Percentiles rank a stretch among this genome's conserved stretches.
Conservation (phyloP, 2,888 invertebrate species). For the Polymixis lichenea region DNA sequence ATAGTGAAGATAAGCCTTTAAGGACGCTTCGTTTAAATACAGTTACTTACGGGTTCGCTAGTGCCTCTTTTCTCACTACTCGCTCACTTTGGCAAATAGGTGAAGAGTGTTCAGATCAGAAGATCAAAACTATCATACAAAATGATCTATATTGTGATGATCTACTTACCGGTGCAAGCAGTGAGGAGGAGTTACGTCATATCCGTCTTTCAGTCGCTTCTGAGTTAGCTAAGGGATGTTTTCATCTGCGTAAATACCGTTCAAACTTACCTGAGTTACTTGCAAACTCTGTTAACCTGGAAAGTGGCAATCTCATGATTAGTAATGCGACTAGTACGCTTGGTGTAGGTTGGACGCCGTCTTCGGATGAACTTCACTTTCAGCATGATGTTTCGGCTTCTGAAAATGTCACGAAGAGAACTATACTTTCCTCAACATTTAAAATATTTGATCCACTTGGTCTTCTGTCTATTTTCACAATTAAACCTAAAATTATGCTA, state of each 20-base stretch:
- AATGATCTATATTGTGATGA: conserved; percentile 7
- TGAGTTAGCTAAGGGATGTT: too few species aligned
- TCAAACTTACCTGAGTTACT: not conserved
- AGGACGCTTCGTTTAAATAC: not conserved
- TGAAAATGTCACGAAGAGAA: too few species aligned
- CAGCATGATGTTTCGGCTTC: too few species aligned
- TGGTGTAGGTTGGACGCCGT: too few species aligned
- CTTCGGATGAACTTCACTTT: too few species aligned
- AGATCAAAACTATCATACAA: not conserved
- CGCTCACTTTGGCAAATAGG: conserved; percentile 12
- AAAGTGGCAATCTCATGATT: too few species aligned
- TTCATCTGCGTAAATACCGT: not conserved
- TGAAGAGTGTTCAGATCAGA: conserved; percentile 7
- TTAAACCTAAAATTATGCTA: too few species aligned
- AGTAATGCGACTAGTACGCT: too few species aligned
- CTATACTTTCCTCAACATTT: too few species aligned
- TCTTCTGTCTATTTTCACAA: too few species aligned
- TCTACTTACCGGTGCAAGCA: not conserved
- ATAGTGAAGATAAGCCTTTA: conserved; percentile 13
- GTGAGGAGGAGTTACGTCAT: not conserved
- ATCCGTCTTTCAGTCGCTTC: too few species aligned
- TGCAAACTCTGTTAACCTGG: not conserved
- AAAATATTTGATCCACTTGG: too few species aligned
- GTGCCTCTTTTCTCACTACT: conserved; percentile 10
- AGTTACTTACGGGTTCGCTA: conserved; percentile 3